These are phyloP conservation scores for Holocentrus rufus DNA, from an alignment of 2,797 vertebrate species.

Conservation along the genomic window DNA sequence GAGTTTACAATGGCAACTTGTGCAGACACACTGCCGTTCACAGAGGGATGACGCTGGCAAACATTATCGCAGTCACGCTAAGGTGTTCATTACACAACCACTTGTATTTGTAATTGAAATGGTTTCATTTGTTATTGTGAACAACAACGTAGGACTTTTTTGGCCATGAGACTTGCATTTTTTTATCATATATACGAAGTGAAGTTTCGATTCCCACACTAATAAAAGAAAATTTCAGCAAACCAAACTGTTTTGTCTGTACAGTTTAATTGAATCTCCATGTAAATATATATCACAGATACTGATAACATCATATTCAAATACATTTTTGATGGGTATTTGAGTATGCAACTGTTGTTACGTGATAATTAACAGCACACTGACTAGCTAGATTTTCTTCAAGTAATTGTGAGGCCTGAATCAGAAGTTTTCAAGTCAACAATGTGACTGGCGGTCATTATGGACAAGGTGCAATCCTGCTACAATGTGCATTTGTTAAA, in stretches of 20 bases:
- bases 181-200: neutral
- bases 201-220: neutral
- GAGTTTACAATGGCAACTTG: constrained; percentile 53
- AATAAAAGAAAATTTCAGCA: neutral
- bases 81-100: constrained; percentile 56
- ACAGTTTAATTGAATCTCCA: no score
- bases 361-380: neutral
- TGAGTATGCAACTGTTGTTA: neutral
- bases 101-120: constrained; percentile 59
- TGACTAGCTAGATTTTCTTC: neutral
- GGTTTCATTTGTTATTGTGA: constrained; percentile 26
- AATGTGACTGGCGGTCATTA: neutral
- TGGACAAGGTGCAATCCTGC: neutral
- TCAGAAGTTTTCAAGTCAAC: neutral
- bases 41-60: constrained; percentile 22
- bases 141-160: constrained; percentile 13
- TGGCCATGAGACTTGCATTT: neutral
- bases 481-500: neutral
- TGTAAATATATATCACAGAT: no score
- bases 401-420: neutral
- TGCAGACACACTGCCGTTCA: constrained; percentile 40
- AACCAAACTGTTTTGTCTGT: neutral
- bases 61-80: constrained; percentile 54
- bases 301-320: neutral
- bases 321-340: no score